phyloP scores from a whole-genome alignment of 2,113 vertebrate species.

The Sphyrna mokarran region DNA sequence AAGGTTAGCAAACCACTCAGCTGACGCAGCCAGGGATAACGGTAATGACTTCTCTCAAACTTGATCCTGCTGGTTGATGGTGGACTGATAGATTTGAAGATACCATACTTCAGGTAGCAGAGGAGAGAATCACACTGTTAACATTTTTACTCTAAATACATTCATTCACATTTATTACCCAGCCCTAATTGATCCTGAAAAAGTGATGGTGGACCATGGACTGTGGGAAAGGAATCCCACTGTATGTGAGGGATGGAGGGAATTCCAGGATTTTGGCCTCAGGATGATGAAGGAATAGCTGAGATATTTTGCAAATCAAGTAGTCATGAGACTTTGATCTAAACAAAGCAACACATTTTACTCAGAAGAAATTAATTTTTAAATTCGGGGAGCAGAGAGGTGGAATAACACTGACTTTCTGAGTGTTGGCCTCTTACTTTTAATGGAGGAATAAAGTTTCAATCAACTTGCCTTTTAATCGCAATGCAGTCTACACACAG shows the following conservation, averaged over 20 bases:
- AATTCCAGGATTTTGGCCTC: not conserved
- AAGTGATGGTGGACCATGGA: not conserved
- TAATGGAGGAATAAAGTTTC: not conserved
- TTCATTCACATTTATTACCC: not conserved
- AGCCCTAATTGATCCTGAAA: not conserved
- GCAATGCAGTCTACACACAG: not conserved
- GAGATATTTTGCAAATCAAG: not conserved
- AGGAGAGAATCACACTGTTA: not conserved
- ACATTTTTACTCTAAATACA: not conserved
- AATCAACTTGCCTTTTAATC: not conserved
- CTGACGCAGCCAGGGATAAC: not conserved
- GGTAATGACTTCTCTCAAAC: not conserved
- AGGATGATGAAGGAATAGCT: not conserved
- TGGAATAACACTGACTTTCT: not conserved
- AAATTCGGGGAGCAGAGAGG: not conserved
- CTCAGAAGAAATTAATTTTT: not conserved
- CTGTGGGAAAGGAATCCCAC: not conserved
- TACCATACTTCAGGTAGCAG: not conserved
- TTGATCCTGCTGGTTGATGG: not conserved
- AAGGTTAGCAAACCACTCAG: not conserved
- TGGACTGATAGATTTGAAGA: not conserved
- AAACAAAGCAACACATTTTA: not conserved
- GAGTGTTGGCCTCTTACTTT: not conserved
- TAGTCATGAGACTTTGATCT: not conserved
- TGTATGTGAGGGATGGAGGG: not conserved